Conservation (phyloP, 2,113 vertebrate species). For the Lagopus leucura region DNA sequence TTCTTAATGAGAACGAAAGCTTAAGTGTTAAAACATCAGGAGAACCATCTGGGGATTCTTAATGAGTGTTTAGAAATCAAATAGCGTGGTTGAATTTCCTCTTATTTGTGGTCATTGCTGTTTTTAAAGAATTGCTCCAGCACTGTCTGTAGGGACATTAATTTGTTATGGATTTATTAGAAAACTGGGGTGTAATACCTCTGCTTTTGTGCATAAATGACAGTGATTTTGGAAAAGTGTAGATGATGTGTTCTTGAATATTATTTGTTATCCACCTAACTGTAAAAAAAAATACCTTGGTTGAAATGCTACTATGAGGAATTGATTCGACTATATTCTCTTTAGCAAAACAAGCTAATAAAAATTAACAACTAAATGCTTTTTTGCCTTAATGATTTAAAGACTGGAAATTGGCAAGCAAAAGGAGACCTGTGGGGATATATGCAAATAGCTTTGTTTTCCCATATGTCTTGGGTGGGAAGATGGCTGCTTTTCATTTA, state of each 20-base stretch:
- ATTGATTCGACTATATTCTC: neutral
- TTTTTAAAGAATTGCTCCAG: neutral
- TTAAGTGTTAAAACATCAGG: neutral
- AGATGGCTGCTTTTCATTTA: slow-evolving; percentile 26
- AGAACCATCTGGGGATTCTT: neutral
- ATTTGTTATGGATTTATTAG: neutral
- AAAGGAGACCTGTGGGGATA: slow-evolving; percentile 15
- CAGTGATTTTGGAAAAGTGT: neutral
- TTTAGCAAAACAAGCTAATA: neutral
- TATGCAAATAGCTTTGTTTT: slow-evolving; percentile 17
- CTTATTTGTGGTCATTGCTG: neutral
- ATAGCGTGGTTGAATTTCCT: neutral
- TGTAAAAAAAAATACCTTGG: neutral
- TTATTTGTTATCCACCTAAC: neutral
- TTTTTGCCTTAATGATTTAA: neutral
- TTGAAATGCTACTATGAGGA: neutral
- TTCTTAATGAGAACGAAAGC: neutral
- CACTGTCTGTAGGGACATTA: neutral
- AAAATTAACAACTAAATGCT: neutral
- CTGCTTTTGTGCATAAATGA: neutral
- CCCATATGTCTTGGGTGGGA: slow-evolving; percentile 18
- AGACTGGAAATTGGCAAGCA: neutral
- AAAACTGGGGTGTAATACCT: neutral
- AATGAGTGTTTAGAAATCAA: neutral
- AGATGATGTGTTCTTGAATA: neutral